Base-by-base conservation (phyloP, 2,113 vertebrate genomes). In the Uropsilus gracilis region DNA sequence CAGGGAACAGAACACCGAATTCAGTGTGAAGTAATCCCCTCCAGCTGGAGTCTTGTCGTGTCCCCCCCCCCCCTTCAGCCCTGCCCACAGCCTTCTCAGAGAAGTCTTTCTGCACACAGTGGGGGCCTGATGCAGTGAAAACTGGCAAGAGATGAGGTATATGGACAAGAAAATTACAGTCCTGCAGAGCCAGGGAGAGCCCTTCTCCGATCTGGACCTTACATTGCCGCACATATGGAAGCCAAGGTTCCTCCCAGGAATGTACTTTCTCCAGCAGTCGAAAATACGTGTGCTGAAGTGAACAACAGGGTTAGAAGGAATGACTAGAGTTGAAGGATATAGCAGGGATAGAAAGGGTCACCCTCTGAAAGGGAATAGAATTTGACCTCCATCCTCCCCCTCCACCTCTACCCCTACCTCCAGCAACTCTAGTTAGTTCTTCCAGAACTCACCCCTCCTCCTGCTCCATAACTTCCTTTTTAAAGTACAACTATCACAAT, bases 371-470 rank as follows among this genome's bases (percentile, higher is more conserved):
- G 76, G n/a, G 39, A 69, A 68, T 34, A 26, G 22, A 86, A 78
- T 32, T 83, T 73, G 82, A 95, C 92, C 55, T 77, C 78, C 92
- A 48, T 77, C 78, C 82, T 83, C 46, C 34, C 78, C 73, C 82
- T 84, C 89, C 83, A n/a, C n/a, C n/a, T n/a, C n/a, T n/a, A n/a
- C n/a, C n/a, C n/a, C n/a, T n/a, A n/a, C 66, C 63, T 82, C 37
- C 46, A 59, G 53, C 53, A 55, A 55, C 48, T 69, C n/a, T 59
- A 22, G 44, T 78, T 42, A 64, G 6, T 86, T 90, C 84, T 86
- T 80, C 68, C 48, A 55, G 44, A 69, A 24, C 61, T 53, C 63
- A 92, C 10, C 28, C 68, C 66, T 39, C 37, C 16, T 24, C 57
- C 46, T 55, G 0, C 6, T 18, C 32, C 48, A 84, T 6, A 73